Percentiles rank a stretch among this genome's conserved stretches.
Evolutionary conservation across 2,888 invertebrate genomes (phyloP).

Genomic region (Melanostoma scalare): DNA sequence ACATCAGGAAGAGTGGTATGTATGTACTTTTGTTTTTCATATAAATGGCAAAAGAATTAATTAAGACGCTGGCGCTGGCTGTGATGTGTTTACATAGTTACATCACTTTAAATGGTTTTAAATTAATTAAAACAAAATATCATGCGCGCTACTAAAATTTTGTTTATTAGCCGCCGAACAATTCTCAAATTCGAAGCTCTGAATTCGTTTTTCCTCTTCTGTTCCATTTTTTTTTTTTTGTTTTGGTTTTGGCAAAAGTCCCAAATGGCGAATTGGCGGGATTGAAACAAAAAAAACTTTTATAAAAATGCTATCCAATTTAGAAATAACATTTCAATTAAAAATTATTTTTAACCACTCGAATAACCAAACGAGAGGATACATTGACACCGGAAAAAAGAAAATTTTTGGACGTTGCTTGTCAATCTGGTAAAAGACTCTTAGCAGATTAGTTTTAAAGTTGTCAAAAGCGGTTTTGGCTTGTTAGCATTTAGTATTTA

Average conservation of each 20-base stretch:
- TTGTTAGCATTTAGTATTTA: constrained; percentile 7
- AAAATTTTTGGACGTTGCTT: neutral
- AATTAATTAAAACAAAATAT: constrained; percentile 51
- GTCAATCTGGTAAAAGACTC: constrained; percentile 45
- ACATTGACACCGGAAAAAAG: constrained; percentile 45
- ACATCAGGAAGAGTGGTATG: neutral
- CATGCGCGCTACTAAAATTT: neutral
- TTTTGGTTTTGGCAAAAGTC: constrained; percentile 39
- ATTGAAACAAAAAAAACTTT: neutral
- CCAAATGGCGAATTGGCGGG: constrained; percentile 24
- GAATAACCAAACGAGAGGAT: neutral
- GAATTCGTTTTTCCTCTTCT: neutral
- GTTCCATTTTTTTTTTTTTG: neutral
- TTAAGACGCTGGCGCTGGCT: constrained; percentile 23
- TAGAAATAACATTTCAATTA: constrained; percentile 55
- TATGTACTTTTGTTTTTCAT: constrained; percentile 7
- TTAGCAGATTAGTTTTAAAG: constrained; percentile 11
- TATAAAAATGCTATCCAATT: constrained; percentile 41
- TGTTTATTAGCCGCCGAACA: neutral
- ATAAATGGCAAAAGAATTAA: constrained; percentile 54
- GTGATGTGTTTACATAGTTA: constrained; percentile 43
- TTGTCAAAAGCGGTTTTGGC: constrained; percentile 15
- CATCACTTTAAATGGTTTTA: constrained; percentile 27
- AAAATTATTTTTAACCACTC: constrained; percentile 33
- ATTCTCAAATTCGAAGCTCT: constrained; percentile 3